These are phyloP conservation scores for Nycticryphes semicollaris DNA, from an alignment of 2,113 vertebrate species.

Conservation along the genomic window DNA sequence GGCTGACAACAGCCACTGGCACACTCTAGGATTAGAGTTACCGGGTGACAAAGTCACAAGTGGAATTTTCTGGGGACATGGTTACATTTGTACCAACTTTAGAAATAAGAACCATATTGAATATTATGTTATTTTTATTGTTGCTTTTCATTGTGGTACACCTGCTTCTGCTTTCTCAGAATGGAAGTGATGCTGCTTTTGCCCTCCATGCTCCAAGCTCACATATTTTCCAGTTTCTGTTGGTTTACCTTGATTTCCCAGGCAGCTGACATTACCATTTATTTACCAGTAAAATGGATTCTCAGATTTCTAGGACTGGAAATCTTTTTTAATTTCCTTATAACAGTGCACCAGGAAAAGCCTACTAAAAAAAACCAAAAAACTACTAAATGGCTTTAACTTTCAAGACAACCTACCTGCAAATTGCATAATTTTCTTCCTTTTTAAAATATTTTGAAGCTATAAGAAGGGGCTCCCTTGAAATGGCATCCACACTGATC, in stretches of 20 bases:
- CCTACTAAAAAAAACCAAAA: too few species aligned
- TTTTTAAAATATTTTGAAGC: constrained; percentile 68
- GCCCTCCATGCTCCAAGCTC: background rate
- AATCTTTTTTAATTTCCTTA: background rate
- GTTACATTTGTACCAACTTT: background rate
- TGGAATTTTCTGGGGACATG: background rate
- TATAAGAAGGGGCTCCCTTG: constrained; percentile 76
- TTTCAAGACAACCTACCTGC: background rate
- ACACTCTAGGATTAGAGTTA: background rate
- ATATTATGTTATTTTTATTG: background rate
- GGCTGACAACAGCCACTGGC: background rate
- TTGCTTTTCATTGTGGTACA: background rate
- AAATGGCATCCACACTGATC: constrained; percentile 80
- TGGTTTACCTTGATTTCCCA: background rate
- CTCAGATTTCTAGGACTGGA: background rate
- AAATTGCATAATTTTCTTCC: background rate
- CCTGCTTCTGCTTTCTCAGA: background rate
- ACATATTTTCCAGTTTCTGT: background rate
- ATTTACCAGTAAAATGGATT: background rate
- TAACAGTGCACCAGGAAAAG: background rate
- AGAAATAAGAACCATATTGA: background rate
- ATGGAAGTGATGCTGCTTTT: background rate
- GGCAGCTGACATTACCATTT: background rate
- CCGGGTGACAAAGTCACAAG: background rate
- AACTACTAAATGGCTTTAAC: background rate